Evolutionary conservation across 2,113 vertebrate genomes (phyloP), one percentile per base, ranked within the genome.

Genomic region (Labeo catla): DNA sequence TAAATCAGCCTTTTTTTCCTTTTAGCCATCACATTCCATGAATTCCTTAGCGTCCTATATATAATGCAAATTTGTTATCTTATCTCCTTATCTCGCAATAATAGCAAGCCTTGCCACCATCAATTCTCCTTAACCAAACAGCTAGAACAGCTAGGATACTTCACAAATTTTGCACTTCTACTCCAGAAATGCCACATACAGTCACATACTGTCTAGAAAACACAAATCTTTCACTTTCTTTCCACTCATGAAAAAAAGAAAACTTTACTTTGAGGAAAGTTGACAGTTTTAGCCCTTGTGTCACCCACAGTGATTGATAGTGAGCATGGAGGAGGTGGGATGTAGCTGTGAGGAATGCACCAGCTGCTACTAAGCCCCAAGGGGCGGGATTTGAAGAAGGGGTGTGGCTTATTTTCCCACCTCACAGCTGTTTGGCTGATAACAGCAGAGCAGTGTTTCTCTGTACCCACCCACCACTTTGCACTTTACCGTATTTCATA

Each of bases 271-370:
- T 28, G 21, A 68, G 34, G 83, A 84, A 80, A 73, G 76, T 63
- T 73, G 65, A 81, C 83, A n/a, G 34, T 70, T 84, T 74, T 84
- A 73, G 68, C 68, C 3, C 50, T 84, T 1, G 8, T 76, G 79
- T 74, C 50, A 49, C 6, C 16, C 19, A n/a, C 12, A n/a, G 19
- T 82, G 72, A 86, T 86, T 86, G 85, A 74, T 82, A 65, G 70
- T 76, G 34, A 72, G 47, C 65, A 76, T 11, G 50, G 11, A 81
- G 70, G 54, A 59, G 84, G 84, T 65, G 84, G 4, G 84, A 79
- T 57, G 84, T 52, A 81, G 28, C 39, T 86, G 63, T 68, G 43
- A 72, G 85, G 85, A 86, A 86, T 86, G 79, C 70, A 50, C 78
- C 85, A 66, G 50, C 78, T 47, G 61, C 66, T 80, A 43, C 36